Percentiles rank a stretch among this genome's conserved stretches.
Evolutionary conservation across 2,888 invertebrate genomes (phyloP).

Genomic region (Sphaerophoria taeniata): DNA sequence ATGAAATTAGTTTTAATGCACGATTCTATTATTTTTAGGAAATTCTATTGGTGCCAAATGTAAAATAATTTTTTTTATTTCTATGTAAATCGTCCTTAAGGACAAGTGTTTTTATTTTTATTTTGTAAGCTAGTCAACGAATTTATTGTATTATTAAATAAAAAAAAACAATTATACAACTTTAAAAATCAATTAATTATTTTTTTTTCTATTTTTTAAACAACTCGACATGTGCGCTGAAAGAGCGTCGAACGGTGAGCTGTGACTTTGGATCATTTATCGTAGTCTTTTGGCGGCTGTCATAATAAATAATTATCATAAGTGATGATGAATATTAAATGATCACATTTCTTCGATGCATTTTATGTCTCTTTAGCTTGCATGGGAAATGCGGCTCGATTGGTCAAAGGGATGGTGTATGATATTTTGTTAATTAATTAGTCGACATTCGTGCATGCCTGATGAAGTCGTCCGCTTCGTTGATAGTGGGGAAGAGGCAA

Average conservation of each 20-base stretch:
- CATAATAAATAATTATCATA: constrained; percentile 58
- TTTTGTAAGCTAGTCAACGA: constrained; percentile 69
- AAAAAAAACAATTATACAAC: constrained; percentile 41
- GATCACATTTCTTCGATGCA: constrained; percentile 45
- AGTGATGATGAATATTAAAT: constrained; percentile 66
- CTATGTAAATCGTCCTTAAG: constrained; percentile 41
- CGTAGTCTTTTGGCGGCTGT: constrained; percentile 50
- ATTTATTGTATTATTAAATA: constrained; percentile 52
- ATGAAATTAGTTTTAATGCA: constrained; percentile 70
- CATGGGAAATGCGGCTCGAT: constrained; percentile 35
- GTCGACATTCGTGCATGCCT: constrained; percentile 8
- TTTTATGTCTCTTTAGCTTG: constrained; percentile 14
- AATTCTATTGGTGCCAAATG: constrained; percentile 57
- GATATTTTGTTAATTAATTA: constrained; percentile 64
- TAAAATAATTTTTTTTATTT: constrained; percentile 54
- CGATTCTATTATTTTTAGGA: constrained; percentile 54
- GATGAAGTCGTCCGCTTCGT: neutral
- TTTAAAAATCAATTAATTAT: constrained; percentile 2
- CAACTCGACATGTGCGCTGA: neutral
- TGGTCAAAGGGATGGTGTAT: neutral
- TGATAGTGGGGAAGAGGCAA: constrained; percentile 2
- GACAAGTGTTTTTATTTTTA: constrained; percentile 41
- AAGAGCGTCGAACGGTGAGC: neutral
- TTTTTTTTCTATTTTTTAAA: neutral
- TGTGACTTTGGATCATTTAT: constrained; percentile 41